These are phyloP conservation scores for Apamea monoglypha DNA, from an alignment of 2,888 invertebrate species.

Conservation along the genomic window DNA sequence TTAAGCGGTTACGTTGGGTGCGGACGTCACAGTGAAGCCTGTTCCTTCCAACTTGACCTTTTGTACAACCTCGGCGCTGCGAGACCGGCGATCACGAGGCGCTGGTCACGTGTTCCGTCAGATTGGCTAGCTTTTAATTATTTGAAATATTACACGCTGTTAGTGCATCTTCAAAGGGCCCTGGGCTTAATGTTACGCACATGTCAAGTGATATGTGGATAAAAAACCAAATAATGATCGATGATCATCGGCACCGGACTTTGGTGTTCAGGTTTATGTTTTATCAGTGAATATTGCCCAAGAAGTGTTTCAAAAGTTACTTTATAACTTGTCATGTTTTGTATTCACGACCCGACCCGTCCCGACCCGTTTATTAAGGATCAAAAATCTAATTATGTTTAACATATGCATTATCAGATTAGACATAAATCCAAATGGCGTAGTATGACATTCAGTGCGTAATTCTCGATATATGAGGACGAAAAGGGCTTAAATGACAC, in stretches of 20 bases:
- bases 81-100: slow-evolving; percentile 55
- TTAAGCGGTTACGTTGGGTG: slow-evolving; percentile 48
- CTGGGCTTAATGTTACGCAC: neutral
- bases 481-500: neutral
- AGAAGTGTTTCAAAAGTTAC: neutral
- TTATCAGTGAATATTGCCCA: neutral
- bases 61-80: slow-evolving; percentile 42
- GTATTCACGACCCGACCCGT: neutral
- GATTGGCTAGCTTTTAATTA: slow-evolving; percentile 21
- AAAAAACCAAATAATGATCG: neutral
- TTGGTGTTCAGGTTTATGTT: no score
- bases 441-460: neutral
- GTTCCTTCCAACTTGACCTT: slow-evolving; percentile 36
- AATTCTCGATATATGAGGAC: neutral
- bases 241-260: neutral
- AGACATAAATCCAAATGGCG: neutral
- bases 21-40: slow-evolving; percentile 74
- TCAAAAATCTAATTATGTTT: neutral
- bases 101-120: slow-evolving; percentile 40
- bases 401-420: neutral
- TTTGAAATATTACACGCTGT: slow-evolving; percentile 4
- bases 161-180: neutral
- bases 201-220: neutral
- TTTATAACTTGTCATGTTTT: neutral
- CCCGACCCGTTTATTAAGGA: neutral